Conservation (phyloP, 2,797 vertebrate species). For the Iguana delicatissima region DNA sequence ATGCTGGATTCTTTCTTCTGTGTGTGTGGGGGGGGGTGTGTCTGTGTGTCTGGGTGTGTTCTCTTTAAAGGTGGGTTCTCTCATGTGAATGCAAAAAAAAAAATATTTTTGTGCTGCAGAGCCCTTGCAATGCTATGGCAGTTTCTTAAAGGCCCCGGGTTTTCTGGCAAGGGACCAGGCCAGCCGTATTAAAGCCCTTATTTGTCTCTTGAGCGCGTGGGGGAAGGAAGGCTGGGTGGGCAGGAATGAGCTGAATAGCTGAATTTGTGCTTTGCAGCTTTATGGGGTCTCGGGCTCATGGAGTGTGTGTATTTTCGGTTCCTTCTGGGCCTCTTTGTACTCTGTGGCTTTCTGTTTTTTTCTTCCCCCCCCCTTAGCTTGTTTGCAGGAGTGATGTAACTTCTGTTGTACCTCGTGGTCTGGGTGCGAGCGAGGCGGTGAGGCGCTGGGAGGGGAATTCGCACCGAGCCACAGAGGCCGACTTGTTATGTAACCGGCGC, state of each 20-base stretch:
- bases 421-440: neutral
- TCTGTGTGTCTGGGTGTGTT: neutral
- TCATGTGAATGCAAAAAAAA: no score
- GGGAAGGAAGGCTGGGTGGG: neutral
- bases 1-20: neutral
- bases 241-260: neutral
- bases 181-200: neutral
- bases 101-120: neutral
- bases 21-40: no score
- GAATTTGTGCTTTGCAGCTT: neutral
- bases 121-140: neutral
- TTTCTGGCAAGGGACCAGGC: neutral
- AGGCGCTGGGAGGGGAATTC: neutral
- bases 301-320: neutral
- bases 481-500: slow-evolving; percentile 10
- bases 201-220: neutral
- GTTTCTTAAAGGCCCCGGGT: neutral
- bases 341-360: neutral
- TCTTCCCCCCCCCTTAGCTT: neutral
- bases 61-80: no score
- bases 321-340: neutral
- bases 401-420: slow-evolving; percentile 12
- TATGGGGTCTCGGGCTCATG: no score
- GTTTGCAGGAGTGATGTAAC: slow-evolving; percentile 18
- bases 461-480: neutral